Evolutionary conservation across 2,113 vertebrate species (phyloP).

Genomic region (Nipponia nippon): DNA sequence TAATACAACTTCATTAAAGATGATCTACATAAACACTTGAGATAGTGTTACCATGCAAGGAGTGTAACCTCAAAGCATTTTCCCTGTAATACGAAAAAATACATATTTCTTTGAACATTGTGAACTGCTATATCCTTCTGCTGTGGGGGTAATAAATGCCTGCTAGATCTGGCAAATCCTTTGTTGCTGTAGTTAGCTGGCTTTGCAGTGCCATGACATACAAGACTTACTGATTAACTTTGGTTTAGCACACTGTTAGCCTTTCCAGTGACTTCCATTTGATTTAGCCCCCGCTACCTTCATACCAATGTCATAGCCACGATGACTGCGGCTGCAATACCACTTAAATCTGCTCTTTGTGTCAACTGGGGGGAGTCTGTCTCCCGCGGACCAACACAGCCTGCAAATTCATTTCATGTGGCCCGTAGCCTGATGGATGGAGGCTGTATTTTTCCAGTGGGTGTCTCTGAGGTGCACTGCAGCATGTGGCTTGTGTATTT

Average conservation of each 20-base stretch:
- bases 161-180: background rate
- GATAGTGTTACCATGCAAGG: background rate
- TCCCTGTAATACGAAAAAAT: background rate
- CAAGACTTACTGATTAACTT: background rate
- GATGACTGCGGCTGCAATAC: background rate
- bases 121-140: background rate
- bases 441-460: background rate
- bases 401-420: background rate
- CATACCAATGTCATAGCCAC: too few relatives aligned
- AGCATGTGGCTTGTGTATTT: fast-evolving
- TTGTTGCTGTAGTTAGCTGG: background rate
- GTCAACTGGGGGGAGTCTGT: background rate
- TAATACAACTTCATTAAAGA: background rate
- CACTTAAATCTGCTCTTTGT: background rate
- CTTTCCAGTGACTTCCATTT: background rate
- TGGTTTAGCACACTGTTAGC: background rate
- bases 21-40: background rate
- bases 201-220: fast-evolving
- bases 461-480: background rate
- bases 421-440: too few relatives aligned
- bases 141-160: background rate
- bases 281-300: background rate
- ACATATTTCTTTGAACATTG: background rate
- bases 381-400: background rate
- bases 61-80: background rate